Evolutionary conservation across 2,888 invertebrate species (phyloP).

Genomic region (Petrolisthes cinctipes): DNA sequence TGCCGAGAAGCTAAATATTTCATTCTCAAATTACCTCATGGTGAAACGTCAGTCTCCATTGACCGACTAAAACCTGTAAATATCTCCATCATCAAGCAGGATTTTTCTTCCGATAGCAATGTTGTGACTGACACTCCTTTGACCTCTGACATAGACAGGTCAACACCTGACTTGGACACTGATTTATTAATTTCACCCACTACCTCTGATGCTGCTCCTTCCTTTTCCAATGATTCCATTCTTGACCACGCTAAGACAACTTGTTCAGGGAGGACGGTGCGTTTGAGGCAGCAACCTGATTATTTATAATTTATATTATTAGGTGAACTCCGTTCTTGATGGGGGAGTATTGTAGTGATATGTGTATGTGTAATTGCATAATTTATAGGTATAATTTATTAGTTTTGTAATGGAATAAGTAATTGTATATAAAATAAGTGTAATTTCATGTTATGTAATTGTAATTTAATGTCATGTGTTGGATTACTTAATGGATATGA

Average conservation of each 20-base stretch:
- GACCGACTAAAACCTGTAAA: not conserved
- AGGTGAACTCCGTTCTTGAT: constrained; percentile 1
- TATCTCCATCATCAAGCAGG: not conserved
- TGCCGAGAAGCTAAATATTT: not conserved
- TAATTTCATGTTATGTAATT: too few relatives aligned
- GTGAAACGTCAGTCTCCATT: constrained; percentile 9
- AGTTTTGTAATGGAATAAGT: too few relatives aligned
- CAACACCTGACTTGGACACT: not conserved
- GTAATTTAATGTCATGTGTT: too few relatives aligned
- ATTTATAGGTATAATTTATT: too few relatives aligned
- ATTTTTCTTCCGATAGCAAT: not conserved
- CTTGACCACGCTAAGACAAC: not conserved
- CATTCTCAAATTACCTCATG: not conserved
- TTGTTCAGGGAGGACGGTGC: not conserved
- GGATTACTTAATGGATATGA: too few relatives aligned
- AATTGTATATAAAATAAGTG: too few relatives aligned
- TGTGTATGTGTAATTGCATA: not conserved
- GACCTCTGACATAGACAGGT: not conserved
- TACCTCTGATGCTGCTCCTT: not conserved
- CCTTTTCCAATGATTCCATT: not conserved
- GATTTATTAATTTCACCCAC: constrained; percentile 5
- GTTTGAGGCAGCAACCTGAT: not conserved
- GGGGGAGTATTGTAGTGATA: not conserved
- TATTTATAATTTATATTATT: not conserved
- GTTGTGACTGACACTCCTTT: not conserved